Conservation (phyloP, 2,888 invertebrate species). For the Mactromeris polynyma region DNA sequence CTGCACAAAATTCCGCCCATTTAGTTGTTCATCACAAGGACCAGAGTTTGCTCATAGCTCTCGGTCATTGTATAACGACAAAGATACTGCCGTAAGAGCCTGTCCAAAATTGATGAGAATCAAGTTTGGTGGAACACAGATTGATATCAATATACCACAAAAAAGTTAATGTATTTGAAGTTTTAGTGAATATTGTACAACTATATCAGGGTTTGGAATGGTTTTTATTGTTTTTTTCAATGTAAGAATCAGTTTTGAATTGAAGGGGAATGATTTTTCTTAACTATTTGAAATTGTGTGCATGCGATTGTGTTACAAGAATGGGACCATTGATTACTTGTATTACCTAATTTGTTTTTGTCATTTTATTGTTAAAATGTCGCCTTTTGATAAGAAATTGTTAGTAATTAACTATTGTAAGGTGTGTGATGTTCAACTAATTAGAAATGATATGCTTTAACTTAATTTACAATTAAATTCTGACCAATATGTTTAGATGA, state of each 20-base stretch:
- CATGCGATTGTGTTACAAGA: no score
- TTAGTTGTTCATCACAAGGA: conserved; percentile 11
- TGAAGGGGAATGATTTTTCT: neutral
- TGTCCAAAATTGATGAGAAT: conserved; percentile 68
- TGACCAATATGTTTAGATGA: no score
- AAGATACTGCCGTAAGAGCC: neutral
- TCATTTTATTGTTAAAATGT: no score
- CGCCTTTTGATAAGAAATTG: no score
- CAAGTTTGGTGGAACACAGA: conserved; percentile 62
- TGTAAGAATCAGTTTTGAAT: neutral
- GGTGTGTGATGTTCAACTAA: no score
- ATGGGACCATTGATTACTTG: no score
- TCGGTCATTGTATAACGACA: conserved; percentile 9
- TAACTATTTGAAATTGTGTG: no score
- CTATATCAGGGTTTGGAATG: neutral
- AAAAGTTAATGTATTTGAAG: conserved; percentile 14
- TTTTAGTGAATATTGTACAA: neutral
- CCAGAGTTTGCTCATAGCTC: neutral
- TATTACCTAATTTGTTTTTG: no score
- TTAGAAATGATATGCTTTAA: no score
- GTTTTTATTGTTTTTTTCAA: neutral
- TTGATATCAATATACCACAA: conserved; percentile 69
- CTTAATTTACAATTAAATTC: no score
- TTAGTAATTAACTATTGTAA: no score
- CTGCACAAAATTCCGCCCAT: conserved; percentile 66